Evolutionary conservation across 1,140 invertebrate genomes (phyloP), one percentile per base, ranked within the genome.

Genomic region (Drosophila pallidifrons): DNA sequence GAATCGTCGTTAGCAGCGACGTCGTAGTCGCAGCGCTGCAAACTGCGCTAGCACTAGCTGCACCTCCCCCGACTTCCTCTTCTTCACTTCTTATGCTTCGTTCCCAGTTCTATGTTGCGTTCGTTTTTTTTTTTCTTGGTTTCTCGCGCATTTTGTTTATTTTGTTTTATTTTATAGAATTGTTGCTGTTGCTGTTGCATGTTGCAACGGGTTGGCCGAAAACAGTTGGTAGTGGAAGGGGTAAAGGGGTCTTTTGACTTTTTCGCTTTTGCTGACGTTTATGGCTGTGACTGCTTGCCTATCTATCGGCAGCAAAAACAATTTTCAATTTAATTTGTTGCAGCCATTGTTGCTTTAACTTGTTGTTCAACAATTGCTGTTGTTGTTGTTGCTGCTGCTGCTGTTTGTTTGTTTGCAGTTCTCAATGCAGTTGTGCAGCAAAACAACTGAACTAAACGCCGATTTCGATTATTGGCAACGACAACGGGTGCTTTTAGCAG

Each of bases 301-400:
- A 25, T 25, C 75, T 65, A 61, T 72, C 65, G 76, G 77, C 70
- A 77, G 77, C 77, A 10, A 72, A 74, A 52, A 71, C 64, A 69
- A 75, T 82, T 87, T 83, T 82, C 82, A 82, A 83, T 90, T 90
- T 63, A 75, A 82, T 75, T 82, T 89, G 69, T 74, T 77, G 69
- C 69, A 71, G 60, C 46, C 45, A 63, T 66, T 25, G 20, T 25
- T 25, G 20, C 20, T 25, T 8, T 10, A 8, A 10, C 2, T 38
- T 79, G 46, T 59, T 76, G 66, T n/a, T 63, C 43, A n/a, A 28
- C 60, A 63, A 63, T 74, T 61, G 32, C 47, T 55, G 43, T 55
- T 51, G 54, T 15, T 54, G 25, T 58, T 45, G 64, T 74, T 61
- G 30, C 54, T 51, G 46, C 54, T 45, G 35, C 15, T 54, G 25